Evolutionary conservation across 2,888 invertebrate genomes (phyloP).

Genomic region (Monoplex corrugatus): DNA sequence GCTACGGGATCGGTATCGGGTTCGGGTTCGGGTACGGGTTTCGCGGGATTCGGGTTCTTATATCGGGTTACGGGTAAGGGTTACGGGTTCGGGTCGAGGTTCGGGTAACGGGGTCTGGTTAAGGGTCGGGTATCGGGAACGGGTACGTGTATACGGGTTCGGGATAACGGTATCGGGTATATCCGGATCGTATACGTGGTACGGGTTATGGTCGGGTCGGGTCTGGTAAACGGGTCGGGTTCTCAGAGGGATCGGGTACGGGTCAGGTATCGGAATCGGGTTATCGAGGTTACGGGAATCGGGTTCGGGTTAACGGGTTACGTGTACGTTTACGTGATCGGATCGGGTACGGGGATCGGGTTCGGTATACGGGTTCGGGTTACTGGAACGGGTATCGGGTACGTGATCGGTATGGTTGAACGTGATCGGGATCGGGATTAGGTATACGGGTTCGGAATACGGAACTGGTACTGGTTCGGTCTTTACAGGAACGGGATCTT

Average conservation of each 20-base stretch:
- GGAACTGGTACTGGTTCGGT: too few species aligned
- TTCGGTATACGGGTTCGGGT: too few species aligned
- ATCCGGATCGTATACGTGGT: slow-evolving; percentile 50
- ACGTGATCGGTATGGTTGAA: too few species aligned
- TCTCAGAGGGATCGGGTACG: slow-evolving; percentile 50
- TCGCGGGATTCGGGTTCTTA: slow-evolving; percentile 43
- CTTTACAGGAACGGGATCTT: too few species aligned
- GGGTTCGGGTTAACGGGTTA: slow-evolving; percentile 56
- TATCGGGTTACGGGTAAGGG: slow-evolving; percentile 30
- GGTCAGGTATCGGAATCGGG: too few species aligned
- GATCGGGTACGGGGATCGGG: too few species aligned
- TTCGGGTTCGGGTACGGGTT: slow-evolving; percentile 44
- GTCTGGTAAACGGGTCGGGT: slow-evolving; percentile 50
- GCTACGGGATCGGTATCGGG: slow-evolving; percentile 42
- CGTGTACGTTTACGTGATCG: too few species aligned
- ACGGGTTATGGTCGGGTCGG: slow-evolving; percentile 9
- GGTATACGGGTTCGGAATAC: too few species aligned
- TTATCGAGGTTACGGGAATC: slow-evolving; percentile 54
- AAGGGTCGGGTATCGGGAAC: slow-evolving; percentile 46
- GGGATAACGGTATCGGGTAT: slow-evolving; percentile 56
- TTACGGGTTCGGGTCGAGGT: slow-evolving; percentile 19
- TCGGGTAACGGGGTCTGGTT: slow-evolving; percentile 44
- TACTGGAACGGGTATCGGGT: too few species aligned
- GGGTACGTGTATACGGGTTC: slow-evolving; percentile 29
- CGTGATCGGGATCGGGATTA: too few species aligned